Evolutionary conservation across 2,888 invertebrate genomes (phyloP).

Genomic region (Cetonia aurata): DNA sequence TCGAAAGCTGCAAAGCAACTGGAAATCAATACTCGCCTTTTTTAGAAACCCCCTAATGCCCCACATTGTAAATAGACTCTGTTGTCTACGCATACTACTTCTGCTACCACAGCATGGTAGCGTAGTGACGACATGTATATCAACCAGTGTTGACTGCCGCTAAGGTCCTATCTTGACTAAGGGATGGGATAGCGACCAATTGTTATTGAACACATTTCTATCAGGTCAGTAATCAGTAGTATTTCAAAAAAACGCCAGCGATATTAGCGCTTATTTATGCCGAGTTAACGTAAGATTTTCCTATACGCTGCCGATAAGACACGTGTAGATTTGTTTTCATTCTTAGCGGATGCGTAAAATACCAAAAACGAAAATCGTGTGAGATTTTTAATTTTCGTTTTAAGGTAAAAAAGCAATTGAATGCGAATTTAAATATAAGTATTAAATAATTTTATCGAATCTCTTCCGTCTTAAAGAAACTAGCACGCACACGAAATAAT

Average conservation of each 20-base stretch:
- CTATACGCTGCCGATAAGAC: not conserved
- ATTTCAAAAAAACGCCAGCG: not conserved
- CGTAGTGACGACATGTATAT: slow-evolving; percentile 53
- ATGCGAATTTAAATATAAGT: no score
- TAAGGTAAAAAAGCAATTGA: not conserved
- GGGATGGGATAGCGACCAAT: slow-evolving; percentile 56
- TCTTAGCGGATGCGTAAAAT: no score
- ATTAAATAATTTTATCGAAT: no score
- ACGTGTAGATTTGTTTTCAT: not conserved
- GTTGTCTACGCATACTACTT: slow-evolving; percentile 50
- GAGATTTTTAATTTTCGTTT: not conserved
- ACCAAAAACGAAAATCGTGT: not conserved
- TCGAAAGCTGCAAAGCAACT: slow-evolving; percentile 53
- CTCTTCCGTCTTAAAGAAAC: no score
- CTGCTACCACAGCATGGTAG: slow-evolving; percentile 51
- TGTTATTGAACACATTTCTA: slow-evolving; percentile 37
- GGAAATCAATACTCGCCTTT: slow-evolving; percentile 62
- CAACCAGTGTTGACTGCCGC: slow-evolving; percentile 53
- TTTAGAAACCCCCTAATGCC: slow-evolving; percentile 62
- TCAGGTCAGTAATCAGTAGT: slow-evolving; percentile 42
- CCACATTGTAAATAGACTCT: slow-evolving; percentile 59
- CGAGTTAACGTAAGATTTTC: no score
- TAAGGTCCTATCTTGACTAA: slow-evolving; percentile 48
- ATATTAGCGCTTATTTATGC: not conserved
- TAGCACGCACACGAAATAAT: no score